Conservation (phyloP, 2,797 vertebrate genomes). For the Gymnodraco acuticeps region DNA sequence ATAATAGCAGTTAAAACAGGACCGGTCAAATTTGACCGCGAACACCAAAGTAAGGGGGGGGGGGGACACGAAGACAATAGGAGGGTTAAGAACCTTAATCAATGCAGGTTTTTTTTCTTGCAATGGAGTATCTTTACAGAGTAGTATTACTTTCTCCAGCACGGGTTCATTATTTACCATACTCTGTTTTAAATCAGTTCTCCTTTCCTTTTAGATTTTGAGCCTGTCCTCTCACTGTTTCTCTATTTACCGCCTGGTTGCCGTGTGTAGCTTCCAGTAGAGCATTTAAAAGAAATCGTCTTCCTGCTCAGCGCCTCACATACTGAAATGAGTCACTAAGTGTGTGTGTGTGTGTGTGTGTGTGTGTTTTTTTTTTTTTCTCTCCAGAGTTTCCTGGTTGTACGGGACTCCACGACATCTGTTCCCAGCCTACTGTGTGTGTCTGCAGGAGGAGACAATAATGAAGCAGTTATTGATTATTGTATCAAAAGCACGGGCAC, state of each 20-base stretch:
- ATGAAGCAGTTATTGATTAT: constrained; percentile 71
- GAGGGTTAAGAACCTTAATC: too few relatives aligned
- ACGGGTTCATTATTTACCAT: too few relatives aligned
- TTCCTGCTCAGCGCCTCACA: constrained; percentile 22
- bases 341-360: neutral
- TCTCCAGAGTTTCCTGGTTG: constrained; percentile 84
- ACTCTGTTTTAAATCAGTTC: too few relatives aligned
- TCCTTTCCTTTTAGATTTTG: neutral
- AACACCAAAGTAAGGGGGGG: too few relatives aligned
- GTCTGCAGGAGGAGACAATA: constrained; percentile 67
- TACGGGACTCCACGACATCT: constrained; percentile 67
- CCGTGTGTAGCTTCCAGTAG: neutral
- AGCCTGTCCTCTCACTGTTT: neutral
- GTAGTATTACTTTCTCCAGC: too few relatives aligned
- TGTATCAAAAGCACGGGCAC: constrained; percentile 61
- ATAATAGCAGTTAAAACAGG: too few relatives aligned
- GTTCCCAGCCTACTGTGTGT: constrained; percentile 80
- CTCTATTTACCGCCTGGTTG: neutral
- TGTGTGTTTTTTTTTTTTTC: constrained; percentile 29
- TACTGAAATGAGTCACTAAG: constrained; percentile 53
- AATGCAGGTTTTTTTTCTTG: too few relatives aligned
- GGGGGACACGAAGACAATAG: too few relatives aligned
- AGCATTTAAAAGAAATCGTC: neutral
- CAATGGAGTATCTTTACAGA: too few relatives aligned
- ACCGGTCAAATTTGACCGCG: too few relatives aligned